Evolutionary conservation across 1,140 invertebrate species (phyloP).

Genomic region (Rhizoglyphus robini): DNA sequence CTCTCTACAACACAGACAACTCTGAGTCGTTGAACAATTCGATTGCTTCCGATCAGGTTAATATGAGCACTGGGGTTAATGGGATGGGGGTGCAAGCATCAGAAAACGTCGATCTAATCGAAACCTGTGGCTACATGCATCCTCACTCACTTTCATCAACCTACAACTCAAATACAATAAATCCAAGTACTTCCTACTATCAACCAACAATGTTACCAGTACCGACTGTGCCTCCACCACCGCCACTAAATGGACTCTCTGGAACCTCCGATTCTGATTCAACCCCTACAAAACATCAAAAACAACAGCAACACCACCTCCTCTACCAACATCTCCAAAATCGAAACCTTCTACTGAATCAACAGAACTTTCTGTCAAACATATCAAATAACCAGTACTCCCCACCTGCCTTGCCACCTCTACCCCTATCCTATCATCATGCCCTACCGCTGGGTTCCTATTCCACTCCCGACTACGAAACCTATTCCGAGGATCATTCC

Average conservation of each 20-base stretch:
- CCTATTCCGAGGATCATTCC: neutral
- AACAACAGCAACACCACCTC: neutral
- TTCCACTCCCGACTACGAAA: neutral
- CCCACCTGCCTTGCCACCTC: neutral
- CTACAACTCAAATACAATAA: neutral
- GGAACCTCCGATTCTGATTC: neutral
- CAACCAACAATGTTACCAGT: neutral
- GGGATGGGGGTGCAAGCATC: no score
- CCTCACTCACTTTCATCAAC: conserved; percentile 1
- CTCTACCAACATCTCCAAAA: neutral
- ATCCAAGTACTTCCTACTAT: neutral
- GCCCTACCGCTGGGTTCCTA: neutral
- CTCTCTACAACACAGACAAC: neutral
- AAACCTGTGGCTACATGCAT: no score
- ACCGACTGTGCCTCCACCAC: conserved; percentile 3
- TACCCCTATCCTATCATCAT: neutral
- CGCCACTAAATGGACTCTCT: neutral
- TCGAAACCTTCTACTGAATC: neutral
- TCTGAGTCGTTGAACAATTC: no score
- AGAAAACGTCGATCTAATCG: no score
- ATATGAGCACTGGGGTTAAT: no score
- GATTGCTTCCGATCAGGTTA: no score
- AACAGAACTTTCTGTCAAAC: neutral
- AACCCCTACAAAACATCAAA: neutral
- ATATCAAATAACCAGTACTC: neutral